phyloP scores from a whole-genome alignment of 2,888 invertebrate genomes.

The Dromius quadrimaculatus region DNA sequence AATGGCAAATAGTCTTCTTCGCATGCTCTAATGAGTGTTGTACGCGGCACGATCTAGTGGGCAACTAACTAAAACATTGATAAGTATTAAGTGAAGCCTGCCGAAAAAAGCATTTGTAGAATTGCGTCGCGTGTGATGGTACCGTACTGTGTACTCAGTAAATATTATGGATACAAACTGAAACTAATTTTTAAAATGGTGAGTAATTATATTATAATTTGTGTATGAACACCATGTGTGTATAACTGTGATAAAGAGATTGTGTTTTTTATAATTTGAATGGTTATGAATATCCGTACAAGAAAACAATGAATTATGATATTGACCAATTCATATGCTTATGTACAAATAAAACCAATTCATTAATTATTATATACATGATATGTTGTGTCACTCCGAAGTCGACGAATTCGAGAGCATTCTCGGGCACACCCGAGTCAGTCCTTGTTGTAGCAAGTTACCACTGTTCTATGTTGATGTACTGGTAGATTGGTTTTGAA shows the following conservation, averaged over 20 bases:
- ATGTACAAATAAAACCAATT: conserved; percentile 39
- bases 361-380: conserved; percentile 37
- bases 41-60: too few species aligned
- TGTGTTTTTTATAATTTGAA: conserved; percentile 39
- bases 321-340: conserved; percentile 38
- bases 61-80: conserved; percentile 11
- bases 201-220: conserved; percentile 52
- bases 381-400: conserved; percentile 34
- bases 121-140: conserved; percentile 29
- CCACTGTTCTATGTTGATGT: conserved; percentile 41
- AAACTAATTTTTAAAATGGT: conserved; percentile 48
- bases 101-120: conserved; percentile 38
- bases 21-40: too few species aligned
- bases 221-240: conserved; percentile 65
- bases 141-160: conserved; percentile 38
- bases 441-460: conserved; percentile 42
- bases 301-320: conserved; percentile 37
- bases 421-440: conserved; percentile 11
- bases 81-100: conserved; percentile 43
- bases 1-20: too few species aligned
- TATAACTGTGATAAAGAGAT: conserved; percentile 67
- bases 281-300: conserved; percentile 38
- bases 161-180: conserved; percentile 40
- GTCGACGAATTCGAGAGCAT: conserved; percentile 30
- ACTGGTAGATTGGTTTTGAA: conserved; percentile 43